Conservation (phyloP, 2,888 invertebrate genomes). For the Diarsia dahlii region DNA sequence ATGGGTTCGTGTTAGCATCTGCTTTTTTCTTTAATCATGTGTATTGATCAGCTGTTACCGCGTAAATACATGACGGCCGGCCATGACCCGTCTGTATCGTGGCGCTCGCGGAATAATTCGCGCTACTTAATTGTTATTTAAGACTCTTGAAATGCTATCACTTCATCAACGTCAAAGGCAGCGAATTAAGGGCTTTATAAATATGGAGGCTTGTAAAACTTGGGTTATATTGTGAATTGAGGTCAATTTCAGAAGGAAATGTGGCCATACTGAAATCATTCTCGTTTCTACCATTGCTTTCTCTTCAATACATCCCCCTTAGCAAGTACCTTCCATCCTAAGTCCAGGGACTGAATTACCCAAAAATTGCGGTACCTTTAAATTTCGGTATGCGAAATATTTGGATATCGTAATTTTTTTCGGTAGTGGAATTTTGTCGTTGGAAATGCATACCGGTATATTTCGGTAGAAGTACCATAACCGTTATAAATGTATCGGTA, state of each 20-base stretch:
- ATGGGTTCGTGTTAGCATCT: slow-evolving; percentile 47
- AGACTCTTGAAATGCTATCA: slow-evolving; percentile 35
- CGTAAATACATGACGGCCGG: slow-evolving; percentile 43
- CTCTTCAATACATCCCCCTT: neutral
- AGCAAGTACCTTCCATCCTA: neutral
- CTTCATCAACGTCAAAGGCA: slow-evolving; percentile 35
- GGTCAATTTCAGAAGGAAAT: neutral
- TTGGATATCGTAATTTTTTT: too few species aligned
- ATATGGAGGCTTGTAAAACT: slow-evolving; percentile 7
- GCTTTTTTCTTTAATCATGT: slow-evolving; percentile 41
- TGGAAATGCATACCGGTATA: too few species aligned
- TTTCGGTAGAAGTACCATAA: too few species aligned
- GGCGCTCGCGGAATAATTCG: slow-evolving; percentile 31
- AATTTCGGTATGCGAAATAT: too few species aligned
- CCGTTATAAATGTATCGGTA: too few species aligned
- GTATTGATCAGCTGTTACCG: slow-evolving; percentile 61
- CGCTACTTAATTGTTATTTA: slow-evolving; percentile 46
- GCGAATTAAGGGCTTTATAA: neutral
- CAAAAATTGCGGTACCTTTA: too few species aligned
- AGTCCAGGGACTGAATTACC: too few species aligned
- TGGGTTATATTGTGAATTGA: neutral
- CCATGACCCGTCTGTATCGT: slow-evolving; percentile 56
- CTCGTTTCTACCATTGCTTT: neutral
- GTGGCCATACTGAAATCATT: neutral
- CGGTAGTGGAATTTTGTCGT: too few species aligned